Evolutionary conservation across 2,113 vertebrate species (phyloP).

Genomic region (Chlamydotis undulata): DNA sequence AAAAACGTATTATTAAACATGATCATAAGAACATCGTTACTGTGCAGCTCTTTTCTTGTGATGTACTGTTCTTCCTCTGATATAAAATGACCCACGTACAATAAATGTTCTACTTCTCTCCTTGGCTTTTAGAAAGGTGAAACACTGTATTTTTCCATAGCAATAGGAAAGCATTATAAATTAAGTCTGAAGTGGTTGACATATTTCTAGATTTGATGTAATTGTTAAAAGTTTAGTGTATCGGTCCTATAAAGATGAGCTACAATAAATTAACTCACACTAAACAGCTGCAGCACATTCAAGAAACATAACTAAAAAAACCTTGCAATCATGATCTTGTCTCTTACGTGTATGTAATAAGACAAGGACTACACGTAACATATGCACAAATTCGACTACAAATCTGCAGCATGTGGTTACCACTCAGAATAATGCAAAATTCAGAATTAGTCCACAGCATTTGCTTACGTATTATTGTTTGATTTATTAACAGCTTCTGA

Average conservation of each 20-base stretch:
- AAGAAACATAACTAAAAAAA: neutral
- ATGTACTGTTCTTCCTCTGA: neutral
- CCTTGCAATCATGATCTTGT: neutral
- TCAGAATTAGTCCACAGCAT: neutral
- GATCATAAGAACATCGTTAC: neutral
- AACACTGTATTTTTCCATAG: neutral
- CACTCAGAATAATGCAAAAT: neutral
- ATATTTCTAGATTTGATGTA: neutral
- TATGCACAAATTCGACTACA: neutral
- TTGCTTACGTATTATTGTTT: neutral
- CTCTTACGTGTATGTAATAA: neutral
- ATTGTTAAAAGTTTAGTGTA: neutral
- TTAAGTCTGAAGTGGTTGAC: neutral
- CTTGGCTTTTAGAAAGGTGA: neutral
- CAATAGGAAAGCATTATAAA: conserved; percentile 4
- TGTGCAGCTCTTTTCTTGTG: neutral
- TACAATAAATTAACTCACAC: neutral
- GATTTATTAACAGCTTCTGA: neutral
- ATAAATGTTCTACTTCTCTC: neutral
- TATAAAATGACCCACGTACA: neutral
- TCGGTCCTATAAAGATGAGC: neutral
- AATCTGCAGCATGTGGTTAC: neutral
- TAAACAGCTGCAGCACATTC: neutral
- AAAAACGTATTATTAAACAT: neutral
- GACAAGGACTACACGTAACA: neutral